Percentiles rank a stretch among this genome's conserved stretches.
phyloP scores from a whole-genome alignment of 2,888 invertebrate species.

The Ichneumon xanthorius region DNA sequence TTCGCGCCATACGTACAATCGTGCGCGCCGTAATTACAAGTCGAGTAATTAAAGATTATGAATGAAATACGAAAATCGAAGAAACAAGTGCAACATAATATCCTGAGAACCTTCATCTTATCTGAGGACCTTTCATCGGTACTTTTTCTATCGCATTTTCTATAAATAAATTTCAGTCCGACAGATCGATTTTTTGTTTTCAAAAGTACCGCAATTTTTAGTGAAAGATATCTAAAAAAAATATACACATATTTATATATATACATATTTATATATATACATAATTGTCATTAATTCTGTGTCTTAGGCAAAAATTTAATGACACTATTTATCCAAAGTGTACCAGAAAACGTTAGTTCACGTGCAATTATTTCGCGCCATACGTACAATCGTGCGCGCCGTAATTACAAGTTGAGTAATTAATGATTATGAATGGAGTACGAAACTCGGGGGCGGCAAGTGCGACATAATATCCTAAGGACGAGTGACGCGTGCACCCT shows the following conservation, averaged over 20 bases:
- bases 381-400: neutral
- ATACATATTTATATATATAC: too few relatives aligned
- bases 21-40: neutral
- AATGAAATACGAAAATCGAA: constrained; percentile 1
- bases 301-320: neutral
- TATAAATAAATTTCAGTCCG: too few relatives aligned
- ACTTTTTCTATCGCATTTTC: too few relatives aligned
- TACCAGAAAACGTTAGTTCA: neutral
- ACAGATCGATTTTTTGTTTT: too few relatives aligned
- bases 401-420: constrained; percentile 23
- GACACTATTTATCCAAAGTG: neutral
- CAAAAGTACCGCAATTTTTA: too few relatives aligned
- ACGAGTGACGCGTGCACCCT: constrained; percentile 1
- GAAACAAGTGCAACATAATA: constrained; percentile 6
- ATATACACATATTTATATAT: too few relatives aligned
- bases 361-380: neutral
- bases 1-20: neutral
- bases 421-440: constrained; percentile 31
- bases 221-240: too few relatives aligned
- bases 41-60: constrained; percentile 28
- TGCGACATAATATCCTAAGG: neutral
- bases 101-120: neutral
- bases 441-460: neutral
- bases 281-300: too few relatives aligned
- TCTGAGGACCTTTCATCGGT: too few relatives aligned